These are phyloP conservation scores for Drosophila ananassae DNA, from an alignment of 1,140 invertebrate species.

Conservation along the genomic window DNA sequence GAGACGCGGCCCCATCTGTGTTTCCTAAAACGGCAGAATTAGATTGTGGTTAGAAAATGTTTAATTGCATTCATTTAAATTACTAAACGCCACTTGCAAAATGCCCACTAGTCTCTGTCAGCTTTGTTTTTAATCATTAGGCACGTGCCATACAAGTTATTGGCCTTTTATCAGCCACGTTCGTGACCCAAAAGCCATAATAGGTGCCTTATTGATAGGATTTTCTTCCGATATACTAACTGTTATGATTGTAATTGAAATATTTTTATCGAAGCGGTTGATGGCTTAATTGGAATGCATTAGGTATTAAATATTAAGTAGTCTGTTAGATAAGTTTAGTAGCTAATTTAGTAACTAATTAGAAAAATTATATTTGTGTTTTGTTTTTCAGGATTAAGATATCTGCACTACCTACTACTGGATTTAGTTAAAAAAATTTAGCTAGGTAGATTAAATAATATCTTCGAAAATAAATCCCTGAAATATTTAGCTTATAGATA, in stretches of 20 bases:
- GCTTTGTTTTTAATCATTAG: slow-evolving; percentile 3
- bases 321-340: too few species aligned
- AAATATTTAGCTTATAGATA: too few species aligned
- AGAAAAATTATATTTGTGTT: too few species aligned
- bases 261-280: neutral
- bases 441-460: too few species aligned
- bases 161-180: slow-evolving; percentile 18
- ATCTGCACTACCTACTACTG: too few species aligned
- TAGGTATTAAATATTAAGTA: too few species aligned
- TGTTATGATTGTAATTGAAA: neutral
- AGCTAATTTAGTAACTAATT: too few species aligned
- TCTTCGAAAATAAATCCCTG: too few species aligned
- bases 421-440: too few species aligned
- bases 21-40: slow-evolving; percentile 68
- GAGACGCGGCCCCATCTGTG: slow-evolving; percentile 73
- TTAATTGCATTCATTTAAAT: neutral
- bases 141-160: slow-evolving; percentile 16
- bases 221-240: slow-evolving; percentile 19
- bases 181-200: slow-evolving; percentile 22
- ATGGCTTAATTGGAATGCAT: too few species aligned
- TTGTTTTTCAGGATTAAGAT: too few species aligned
- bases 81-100: slow-evolving; percentile 59
- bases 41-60: slow-evolving; percentile 10
- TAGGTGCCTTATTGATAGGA: slow-evolving; percentile 21
- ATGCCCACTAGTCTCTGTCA: slow-evolving; percentile 8